Conservation (phyloP, 2,797 vertebrate genomes). For the Pagetopsis macropterus region DNA sequence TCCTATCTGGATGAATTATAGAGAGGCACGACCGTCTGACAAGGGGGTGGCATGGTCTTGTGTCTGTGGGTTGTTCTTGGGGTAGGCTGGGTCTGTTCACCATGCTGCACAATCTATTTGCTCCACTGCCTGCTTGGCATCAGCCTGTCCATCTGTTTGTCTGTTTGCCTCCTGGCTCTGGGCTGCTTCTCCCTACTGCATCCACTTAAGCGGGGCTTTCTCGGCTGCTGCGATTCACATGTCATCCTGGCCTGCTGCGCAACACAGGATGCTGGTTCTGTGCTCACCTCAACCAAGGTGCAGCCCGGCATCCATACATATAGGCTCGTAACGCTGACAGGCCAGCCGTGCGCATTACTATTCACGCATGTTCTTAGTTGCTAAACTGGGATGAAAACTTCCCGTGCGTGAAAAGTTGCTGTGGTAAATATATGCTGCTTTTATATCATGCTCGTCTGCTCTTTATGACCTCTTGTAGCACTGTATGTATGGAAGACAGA, state of each 20-base stretch:
- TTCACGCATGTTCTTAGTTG: conserved; percentile 51
- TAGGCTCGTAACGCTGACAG: conserved; percentile 66
- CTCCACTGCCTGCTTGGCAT: conserved; percentile 81
- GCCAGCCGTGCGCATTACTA: conserved; percentile 61
- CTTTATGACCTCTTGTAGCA: too few relatives aligned
- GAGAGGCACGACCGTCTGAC: conserved; percentile 66
- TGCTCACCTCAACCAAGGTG: conserved; percentile 65
- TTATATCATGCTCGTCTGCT: too few relatives aligned
- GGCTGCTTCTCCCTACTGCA: conserved; percentile 75
- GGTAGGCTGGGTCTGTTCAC: conserved; percentile 78
- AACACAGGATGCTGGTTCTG: conserved; percentile 69
- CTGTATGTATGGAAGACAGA: too few relatives aligned
- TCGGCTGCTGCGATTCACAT: conserved; percentile 78
- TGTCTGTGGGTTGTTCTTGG: conserved; percentile 80
- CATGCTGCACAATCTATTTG: conserved; percentile 83
- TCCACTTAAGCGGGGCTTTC: conserved; percentile 78
- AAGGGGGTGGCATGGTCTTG: conserved; percentile 67
- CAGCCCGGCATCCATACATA: conserved; percentile 73
- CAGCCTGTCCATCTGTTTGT: conserved; percentile 84
- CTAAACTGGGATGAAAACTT: conserved; percentile 60
- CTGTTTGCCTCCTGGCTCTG: conserved; percentile 81
- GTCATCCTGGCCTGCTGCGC: conserved; percentile 77
- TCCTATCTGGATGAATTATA: conserved; percentile 75
- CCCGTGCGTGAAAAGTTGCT: conserved; percentile 23
- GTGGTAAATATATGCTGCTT: conserved; percentile 41